Conservation (phyloP, 37 sponge, comb jelly and placozoan genomes). For the Halichondria panicea region DNA sequence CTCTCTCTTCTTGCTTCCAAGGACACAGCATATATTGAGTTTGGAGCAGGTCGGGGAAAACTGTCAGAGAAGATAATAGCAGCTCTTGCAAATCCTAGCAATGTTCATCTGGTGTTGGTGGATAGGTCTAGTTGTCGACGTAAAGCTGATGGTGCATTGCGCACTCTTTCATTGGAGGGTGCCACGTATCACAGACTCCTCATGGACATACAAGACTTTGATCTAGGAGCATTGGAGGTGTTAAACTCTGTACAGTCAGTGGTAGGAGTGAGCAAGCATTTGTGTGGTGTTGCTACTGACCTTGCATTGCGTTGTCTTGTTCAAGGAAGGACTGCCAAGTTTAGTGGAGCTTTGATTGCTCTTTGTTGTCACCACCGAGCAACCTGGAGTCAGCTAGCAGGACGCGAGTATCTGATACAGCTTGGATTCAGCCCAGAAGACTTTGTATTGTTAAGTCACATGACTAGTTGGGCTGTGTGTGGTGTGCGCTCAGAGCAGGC, state of each 20-base stretch:
- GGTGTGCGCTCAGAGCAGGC: slow-evolving; percentile 44
- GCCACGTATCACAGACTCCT: slow-evolving; percentile 33
- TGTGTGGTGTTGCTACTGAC: slow-evolving; percentile 93
- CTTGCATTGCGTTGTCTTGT: slow-evolving; percentile 44
- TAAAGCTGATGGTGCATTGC: slow-evolving; percentile 45
- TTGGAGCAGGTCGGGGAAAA: slow-evolving; percentile 89
- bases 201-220: slow-evolving; percentile 86
- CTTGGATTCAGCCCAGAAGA: slow-evolving; percentile 71
- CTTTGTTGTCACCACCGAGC: slow-evolving; percentile 93
- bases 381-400: slow-evolving; percentile 70
- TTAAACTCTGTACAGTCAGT: slow-evolving; percentile 1
- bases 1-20: slow-evolving; percentile 16
- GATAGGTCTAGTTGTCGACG: slow-evolving; percentile 67
- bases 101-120: slow-evolving; percentile 39
- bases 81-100: background rate
- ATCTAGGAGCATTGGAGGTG: slow-evolving; percentile 5
- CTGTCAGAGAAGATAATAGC: slow-evolving; percentile 49
- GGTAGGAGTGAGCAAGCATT: slow-evolving; percentile 81
- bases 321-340: background rate
- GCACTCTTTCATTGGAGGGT: background rate
- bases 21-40: slow-evolving; percentile 74
- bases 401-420: slow-evolving; percentile 44
- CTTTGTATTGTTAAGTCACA: slow-evolving; percentile 65
- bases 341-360: slow-evolving; percentile 72
- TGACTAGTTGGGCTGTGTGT: slow-evolving; percentile 95